Evolutionary conservation across 2,888 invertebrate genomes (phyloP).

Genomic region (Metacarcinus magister): DNA sequence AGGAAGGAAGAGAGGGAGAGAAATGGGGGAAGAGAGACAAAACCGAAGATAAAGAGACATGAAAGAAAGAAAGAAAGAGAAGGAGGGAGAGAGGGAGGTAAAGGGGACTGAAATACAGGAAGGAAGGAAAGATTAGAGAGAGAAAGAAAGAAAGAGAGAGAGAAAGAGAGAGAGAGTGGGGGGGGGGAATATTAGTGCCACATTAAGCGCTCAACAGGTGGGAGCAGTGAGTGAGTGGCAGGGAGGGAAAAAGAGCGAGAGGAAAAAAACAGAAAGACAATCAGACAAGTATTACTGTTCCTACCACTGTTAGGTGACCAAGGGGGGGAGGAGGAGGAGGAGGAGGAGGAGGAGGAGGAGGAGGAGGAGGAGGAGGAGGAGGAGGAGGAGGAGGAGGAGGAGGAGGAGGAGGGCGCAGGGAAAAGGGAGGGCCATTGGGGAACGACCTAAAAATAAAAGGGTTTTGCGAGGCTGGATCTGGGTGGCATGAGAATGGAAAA

Average conservation of each 20-base stretch:
- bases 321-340: not conserved
- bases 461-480: not conserved
- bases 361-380: not conserved
- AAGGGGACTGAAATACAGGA: not conserved
- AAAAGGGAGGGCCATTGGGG: not conserved
- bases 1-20: slow-evolving; percentile 6
- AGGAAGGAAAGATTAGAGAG: not conserved
- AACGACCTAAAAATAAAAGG: not conserved
- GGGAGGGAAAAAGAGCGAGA: not conserved
- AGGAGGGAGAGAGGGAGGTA: not conserved
- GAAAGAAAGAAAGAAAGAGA: slow-evolving; percentile 26
- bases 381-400: not conserved
- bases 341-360: not conserved
- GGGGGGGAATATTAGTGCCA: slow-evolving; percentile 54
- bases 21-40: not conserved
- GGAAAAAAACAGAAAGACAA: slow-evolving; percentile 31
- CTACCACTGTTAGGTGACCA: slow-evolving; percentile 18
- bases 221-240: slow-evolving; percentile 38
- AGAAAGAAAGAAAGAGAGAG: not conserved
- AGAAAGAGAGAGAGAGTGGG: slow-evolving; percentile 7
- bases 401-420: not conserved
- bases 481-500: not conserved
- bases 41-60: not conserved
- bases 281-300: slow-evolving; percentile 50
- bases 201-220: slow-evolving; percentile 60